Conservation (phyloP, 2,113 vertebrate species). For the Sialia sialis region DNA sequence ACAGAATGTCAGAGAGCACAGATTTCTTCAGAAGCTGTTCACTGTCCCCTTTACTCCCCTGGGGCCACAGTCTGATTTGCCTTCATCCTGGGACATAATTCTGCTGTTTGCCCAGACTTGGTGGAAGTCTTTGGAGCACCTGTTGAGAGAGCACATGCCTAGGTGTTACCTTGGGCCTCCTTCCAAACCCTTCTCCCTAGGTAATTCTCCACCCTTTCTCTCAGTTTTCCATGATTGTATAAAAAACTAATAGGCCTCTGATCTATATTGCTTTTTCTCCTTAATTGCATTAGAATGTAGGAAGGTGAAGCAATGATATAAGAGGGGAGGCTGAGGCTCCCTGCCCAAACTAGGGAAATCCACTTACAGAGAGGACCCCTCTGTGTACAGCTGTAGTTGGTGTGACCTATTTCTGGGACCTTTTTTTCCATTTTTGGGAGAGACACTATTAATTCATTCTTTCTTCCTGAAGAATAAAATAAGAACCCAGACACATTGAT, state of each 20-base stretch:
- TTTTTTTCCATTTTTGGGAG: slow-evolving; percentile 61
- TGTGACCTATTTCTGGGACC: slow-evolving; percentile 47
- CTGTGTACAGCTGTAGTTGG: neutral
- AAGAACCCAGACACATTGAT: slow-evolving; percentile 74
- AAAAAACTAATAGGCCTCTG: slow-evolving; percentile 26
- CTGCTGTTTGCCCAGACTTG: neutral
- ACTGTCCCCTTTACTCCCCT: neutral
- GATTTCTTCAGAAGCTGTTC: slow-evolving; percentile 23
- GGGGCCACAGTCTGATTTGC: neutral
- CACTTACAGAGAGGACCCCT: neutral
- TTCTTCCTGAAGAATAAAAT: slow-evolving; percentile 68
- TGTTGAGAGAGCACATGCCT: neutral
- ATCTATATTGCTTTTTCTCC: neutral
- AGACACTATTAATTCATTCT: slow-evolving; percentile 67
- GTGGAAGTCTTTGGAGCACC: neutral
- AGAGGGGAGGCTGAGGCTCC: neutral
- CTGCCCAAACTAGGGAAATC: slow-evolving; percentile 1
- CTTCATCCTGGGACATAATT: neutral
- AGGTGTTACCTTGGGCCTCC: neutral
- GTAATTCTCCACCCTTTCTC: neutral
- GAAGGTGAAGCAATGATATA: neutral
- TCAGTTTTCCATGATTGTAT: neutral
- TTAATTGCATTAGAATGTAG: slow-evolving; percentile 34
- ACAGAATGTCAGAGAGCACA: slow-evolving; percentile 8
- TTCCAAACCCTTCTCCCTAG: neutral